Base-by-base conservation (phyloP, 2,888 invertebrate species). In the Dilophus febrilis region DNA sequence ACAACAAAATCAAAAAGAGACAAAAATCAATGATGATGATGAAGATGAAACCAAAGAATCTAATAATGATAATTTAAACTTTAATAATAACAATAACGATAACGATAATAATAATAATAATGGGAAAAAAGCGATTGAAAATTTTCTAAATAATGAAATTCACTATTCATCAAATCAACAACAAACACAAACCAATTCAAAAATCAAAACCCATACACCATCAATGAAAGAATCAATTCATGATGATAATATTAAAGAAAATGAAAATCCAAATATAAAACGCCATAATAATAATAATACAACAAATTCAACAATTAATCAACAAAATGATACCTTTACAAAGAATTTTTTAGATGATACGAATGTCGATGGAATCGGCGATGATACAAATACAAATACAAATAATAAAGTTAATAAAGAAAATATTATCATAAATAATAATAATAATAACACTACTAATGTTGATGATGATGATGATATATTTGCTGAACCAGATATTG, bases 101-200 rank as follows among this genome's bases (percentile, higher is more conserved):
- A 33, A 30, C 32, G 28, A 38, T 30, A 19, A 38, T 22, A 32
- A 32, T 30, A 37, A 42, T 36, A 42, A 39, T 38, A 43, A n/a
- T n/a, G n/a, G n/a, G n/a, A n/a, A n/a, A n/a, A n/a, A n/a, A n/a
- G n/a, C n/a, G n/a, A n/a, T 28, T 31, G 32, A 41, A 26, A 42
- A 42, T 34, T 44, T 45, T 40, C 32, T 46, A 38, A 38, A 37
- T 37, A 44, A 41, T 30, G 46, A 47, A 46, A 46, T 46, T 30
- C 41, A 42, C 33, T 38, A 41, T 35, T 43, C 45, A 26, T 44
- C 45, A 42, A 44, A 44, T 46, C 39, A 42, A 37, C 35, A 28
- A 12, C 5, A 12, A 12, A 11, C 2, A 31, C 4, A 3, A 32
- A 22, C 11, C 18, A 38, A 30, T 27, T 22, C n/a, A n/a, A n/a